Evolutionary conservation across 2,797 vertebrate species (phyloP).

Genomic region (Glyptemys insculpta): DNA sequence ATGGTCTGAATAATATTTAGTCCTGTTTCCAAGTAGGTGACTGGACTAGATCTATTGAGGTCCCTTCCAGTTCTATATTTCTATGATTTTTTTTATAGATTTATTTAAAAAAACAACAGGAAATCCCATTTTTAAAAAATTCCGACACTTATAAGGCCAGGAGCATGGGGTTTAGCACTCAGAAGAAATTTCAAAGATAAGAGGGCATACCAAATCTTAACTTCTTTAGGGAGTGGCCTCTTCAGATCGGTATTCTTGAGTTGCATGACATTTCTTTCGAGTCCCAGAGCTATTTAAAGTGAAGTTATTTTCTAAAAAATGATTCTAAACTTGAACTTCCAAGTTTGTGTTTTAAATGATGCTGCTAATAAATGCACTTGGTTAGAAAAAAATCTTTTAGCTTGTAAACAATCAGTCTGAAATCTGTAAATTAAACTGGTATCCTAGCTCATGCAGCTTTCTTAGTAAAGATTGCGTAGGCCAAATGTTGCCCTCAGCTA

Average conservation of each 20-base stretch:
- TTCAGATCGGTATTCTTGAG: background rate
- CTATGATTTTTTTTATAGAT: too few relatives aligned
- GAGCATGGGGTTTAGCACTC: background rate
- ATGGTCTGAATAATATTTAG: too few relatives aligned
- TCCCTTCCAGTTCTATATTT: too few relatives aligned
- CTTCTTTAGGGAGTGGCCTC: background rate
- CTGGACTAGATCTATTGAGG: too few relatives aligned
- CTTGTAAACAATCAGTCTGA: background rate
- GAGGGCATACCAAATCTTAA: background rate
- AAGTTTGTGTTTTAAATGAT: background rate
- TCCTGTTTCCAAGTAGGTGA: too few relatives aligned
- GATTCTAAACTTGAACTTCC: background rate
- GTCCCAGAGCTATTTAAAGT: background rate
- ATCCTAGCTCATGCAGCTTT: background rate
- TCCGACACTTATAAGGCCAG: conserved; percentile 5
- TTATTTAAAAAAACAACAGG: too few relatives aligned
- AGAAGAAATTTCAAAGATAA: conserved; percentile 43
- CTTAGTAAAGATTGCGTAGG: background rate
- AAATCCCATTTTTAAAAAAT: background rate
- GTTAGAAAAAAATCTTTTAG: background rate
- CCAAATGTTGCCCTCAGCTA: background rate
- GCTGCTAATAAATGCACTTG: background rate
- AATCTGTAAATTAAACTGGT: background rate
- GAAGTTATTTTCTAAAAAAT: background rate
- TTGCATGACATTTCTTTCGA: background rate